These are phyloP conservation scores for Lymantria monacha DNA, from an alignment of 2,888 invertebrate genomes.

Conservation along the genomic window DNA sequence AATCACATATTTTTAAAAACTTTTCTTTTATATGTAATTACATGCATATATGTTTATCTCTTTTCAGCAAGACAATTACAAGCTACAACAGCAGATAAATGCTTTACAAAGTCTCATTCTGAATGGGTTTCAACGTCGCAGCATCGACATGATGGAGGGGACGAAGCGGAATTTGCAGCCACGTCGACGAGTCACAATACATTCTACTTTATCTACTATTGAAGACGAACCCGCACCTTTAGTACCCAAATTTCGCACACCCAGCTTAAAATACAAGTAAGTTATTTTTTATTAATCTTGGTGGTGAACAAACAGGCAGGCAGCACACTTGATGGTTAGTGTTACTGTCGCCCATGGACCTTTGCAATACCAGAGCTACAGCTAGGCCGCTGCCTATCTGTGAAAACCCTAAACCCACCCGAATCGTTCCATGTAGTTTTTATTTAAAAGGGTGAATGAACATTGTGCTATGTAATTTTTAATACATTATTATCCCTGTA, in stretches of 20 bases:
- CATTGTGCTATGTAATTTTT: too few species aligned
- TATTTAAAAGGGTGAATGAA: too few species aligned
- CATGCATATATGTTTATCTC: not conserved
- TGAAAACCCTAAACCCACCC: too few species aligned
- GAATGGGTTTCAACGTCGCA: conserved; percentile 58
- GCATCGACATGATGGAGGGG: conserved; percentile 43
- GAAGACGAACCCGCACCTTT: conserved; percentile 39
- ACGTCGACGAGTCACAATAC: conserved; percentile 59
- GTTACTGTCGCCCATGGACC: too few species aligned
- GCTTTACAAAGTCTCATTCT: conserved; percentile 58
- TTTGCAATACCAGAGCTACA: too few species aligned
- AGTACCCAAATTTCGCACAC: conserved; percentile 61
- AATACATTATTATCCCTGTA: too few species aligned
- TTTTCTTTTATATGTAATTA: too few species aligned
- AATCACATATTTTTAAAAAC: too few species aligned
- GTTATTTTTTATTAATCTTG: conserved; percentile 22
- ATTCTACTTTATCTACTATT: conserved; percentile 48
- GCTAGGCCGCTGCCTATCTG: too few species aligned
- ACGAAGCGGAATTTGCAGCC: conserved; percentile 48
- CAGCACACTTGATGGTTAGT: too few species aligned
- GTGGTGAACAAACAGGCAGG: not conserved
- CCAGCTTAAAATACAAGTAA: conserved; percentile 69
- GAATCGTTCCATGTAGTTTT: too few species aligned
- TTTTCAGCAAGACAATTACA: conserved; percentile 60
- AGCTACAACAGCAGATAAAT: conserved; percentile 59